Percentiles rank a stretch among this genome's conserved stretches.
Evolutionary conservation across 2,113 vertebrate species (phyloP).

Genomic region (Hoplias malabaricus): DNA sequence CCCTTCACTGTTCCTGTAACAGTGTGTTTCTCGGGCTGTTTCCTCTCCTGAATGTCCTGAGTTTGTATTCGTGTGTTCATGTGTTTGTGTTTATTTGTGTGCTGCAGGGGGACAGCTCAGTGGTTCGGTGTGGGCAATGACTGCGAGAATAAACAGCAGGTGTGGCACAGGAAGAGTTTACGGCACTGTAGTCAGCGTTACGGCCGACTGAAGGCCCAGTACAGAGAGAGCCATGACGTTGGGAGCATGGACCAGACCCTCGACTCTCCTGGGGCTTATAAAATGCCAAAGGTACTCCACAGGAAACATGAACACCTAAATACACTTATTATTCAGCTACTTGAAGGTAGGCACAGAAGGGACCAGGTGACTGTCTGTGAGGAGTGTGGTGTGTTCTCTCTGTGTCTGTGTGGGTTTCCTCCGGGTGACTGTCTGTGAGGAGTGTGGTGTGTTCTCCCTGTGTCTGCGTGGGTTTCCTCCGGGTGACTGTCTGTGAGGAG

Average conservation of each 20-base stretch:
- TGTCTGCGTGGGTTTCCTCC: too few relatives aligned
- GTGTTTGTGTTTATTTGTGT: neutral
- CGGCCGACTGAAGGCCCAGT: slow-evolving; percentile 89
- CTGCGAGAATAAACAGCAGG: slow-evolving; percentile 85
- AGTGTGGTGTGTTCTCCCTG: too few relatives aligned
- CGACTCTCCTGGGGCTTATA: slow-evolving; percentile 82
- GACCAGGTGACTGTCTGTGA: too few relatives aligned
- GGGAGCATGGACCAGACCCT: slow-evolving; percentile 82
- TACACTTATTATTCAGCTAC: too few relatives aligned
- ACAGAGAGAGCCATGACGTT: slow-evolving; percentile 80
- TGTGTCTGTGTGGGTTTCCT: too few relatives aligned
- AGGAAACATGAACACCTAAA: neutral
- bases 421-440: too few relatives aligned
- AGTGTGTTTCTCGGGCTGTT: neutral
- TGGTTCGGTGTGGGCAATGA: slow-evolving; percentile 92
- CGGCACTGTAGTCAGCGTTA: slow-evolving; percentile 93
- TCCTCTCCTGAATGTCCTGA: neutral
- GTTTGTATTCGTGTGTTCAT: neutral
- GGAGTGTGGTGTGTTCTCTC: neutral
- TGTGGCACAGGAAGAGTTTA: slow-evolving; percentile 90
- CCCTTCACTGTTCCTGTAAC: neutral
- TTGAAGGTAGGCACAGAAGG: too few relatives aligned
- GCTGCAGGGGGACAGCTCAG: slow-evolving; percentile 82
- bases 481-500: too few relatives aligned
- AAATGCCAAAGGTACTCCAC: slow-evolving; percentile 84